Base-by-base conservation (phyloP, 1,140 invertebrate genomes). In the Pseudomyrmex flavicornis region DNA sequence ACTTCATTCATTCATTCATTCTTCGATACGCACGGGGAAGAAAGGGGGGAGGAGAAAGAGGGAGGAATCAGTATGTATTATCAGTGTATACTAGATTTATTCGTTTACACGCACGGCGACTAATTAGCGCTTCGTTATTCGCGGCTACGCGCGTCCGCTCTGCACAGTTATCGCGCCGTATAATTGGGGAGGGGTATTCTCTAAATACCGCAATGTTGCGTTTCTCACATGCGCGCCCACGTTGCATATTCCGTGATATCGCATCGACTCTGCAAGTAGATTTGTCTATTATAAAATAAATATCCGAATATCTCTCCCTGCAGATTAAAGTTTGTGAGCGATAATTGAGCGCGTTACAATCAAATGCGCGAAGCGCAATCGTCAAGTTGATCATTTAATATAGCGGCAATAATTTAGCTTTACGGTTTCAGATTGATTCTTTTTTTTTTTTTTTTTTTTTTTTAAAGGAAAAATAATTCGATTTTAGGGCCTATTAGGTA, bases 41-140 rank as follows among this genome's bases (percentile, higher is more conserved):
- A 4, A 15, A 2, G 26, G 26, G 26, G 26, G 2, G 2, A 35
- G 26, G 26, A 2, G 26, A 35, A 0, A 5, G 0, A 5, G 5
- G 35, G 1, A 35, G 35, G 22, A 26, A 26, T 26, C 26, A 35
- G 35, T n/a, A n/a, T n/a, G n/a, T n/a, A n/a, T n/a, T n/a, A n/a
- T n/a, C n/a, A 0, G 35, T 35, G 35, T 35, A 0, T 35, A 35
- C n/a, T 74, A 26, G 44, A 70, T 62, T 72, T 54, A 65, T 65
- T 20, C 70, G 22, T 61, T 65, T 69, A 68, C 26, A 59, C 44
- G 7, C 44, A n/a, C 48, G 52, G 22, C 2, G 58, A 69, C n/a
- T 86, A 73, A 86, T 86, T 85, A 82, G 52, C 20, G 68, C 72
- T 82, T 44, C 69, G 74, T 86, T 85, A 85, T 86, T 75, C 56